A percentile compares a stretch with the other conserved stretches of the same genome.
Evolutionary conservation across 2,888 invertebrate genomes (phyloP).

Genomic region (Protophormia terraenovae): DNA sequence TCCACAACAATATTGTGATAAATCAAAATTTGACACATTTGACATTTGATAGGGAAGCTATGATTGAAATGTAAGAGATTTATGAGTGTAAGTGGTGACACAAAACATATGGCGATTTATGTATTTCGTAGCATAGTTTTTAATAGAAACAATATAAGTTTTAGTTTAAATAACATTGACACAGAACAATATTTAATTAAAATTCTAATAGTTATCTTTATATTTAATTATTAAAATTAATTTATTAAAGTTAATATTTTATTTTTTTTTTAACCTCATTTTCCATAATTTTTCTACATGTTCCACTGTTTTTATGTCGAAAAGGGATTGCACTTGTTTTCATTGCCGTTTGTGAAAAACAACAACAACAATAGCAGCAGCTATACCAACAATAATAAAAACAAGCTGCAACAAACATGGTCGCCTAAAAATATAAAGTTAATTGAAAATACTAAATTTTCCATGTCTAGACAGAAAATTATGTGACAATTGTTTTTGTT

Average conservation of each 20-base stretch:
- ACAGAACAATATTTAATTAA: no score
- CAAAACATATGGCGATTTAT: neutral
- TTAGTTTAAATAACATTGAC: no score
- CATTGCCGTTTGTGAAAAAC: conserved; percentile 41
- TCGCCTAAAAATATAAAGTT: conserved; percentile 71
- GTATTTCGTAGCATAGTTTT: no score
- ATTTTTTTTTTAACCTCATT: neutral
- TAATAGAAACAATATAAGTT: no score
- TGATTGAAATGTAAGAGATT: neutral
- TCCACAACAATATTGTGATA: neutral
- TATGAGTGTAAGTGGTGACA: neutral
- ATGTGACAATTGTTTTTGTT: conserved; percentile 79
- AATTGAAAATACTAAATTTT: conserved; percentile 81
- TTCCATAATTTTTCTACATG: neutral
- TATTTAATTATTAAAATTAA: no score
- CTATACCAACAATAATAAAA: neutral
- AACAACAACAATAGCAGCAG: conserved; percentile 23
- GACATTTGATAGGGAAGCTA: neutral
- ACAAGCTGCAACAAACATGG: conserved; percentile 42
- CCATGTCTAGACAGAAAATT: conserved; percentile 80
- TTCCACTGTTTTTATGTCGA: conserved; percentile 6
- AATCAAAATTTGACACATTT: conserved; percentile 14
- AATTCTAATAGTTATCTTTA: no score
- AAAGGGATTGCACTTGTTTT: conserved; percentile 50
- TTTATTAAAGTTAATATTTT: no score